These are phyloP conservation scores for Pangasius djambal DNA, from an alignment of 2,797 vertebrate genomes.

Conservation along the genomic window DNA sequence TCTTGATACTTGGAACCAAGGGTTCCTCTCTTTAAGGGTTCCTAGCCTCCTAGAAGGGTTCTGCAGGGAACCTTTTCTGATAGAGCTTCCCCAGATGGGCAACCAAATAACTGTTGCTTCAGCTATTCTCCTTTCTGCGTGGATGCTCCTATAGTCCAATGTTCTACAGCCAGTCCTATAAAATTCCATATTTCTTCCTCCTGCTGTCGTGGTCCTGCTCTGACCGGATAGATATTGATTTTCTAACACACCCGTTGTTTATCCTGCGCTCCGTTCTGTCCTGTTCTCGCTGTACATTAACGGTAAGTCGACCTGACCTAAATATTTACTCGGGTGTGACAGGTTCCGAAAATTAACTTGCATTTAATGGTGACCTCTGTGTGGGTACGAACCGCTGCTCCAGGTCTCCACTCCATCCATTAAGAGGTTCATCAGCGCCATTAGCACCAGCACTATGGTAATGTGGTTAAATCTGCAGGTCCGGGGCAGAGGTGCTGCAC, in stretches of 20 bases:
- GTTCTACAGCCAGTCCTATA: background rate
- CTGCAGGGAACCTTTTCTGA: background rate
- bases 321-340: slow-evolving; percentile 18
- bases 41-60: background rate
- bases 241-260: background rate
- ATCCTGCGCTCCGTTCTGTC: background rate
- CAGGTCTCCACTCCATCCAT: slow-evolving; percentile 28
- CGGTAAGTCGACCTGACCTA: background rate
- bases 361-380: slow-evolving; percentile 41
- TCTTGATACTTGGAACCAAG: background rate
- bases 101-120: background rate
- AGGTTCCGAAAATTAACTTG: slow-evolving; percentile 25
- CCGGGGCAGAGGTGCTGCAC: slow-evolving; percentile 60
- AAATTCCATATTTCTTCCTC: background rate
- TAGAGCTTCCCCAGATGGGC: too few species aligned
- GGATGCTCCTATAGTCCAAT: background rate
- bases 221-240: background rate
- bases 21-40: background rate
- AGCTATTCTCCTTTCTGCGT: background rate
- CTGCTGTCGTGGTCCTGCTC: background rate
- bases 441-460: slow-evolving; percentile 58
- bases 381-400: slow-evolving; percentile 32
- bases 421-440: slow-evolving; percentile 47
- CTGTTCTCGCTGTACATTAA: background rate
- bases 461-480: slow-evolving; percentile 65